Evolutionary conservation across 2,797 vertebrate species (phyloP).

Genomic region (Macropus fuliginosus): DNA sequence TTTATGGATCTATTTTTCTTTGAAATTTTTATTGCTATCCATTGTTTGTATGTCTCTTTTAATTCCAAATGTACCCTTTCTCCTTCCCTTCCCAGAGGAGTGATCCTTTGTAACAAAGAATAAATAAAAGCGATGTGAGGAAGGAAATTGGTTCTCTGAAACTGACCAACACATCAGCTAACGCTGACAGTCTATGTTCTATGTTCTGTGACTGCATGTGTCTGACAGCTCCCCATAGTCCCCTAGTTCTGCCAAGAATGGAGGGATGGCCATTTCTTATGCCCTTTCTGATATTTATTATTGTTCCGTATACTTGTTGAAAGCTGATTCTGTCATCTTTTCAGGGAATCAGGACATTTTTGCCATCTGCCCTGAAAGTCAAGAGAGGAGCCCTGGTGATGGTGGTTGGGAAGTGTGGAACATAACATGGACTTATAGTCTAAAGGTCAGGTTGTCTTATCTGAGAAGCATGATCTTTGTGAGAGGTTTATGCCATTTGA

Average conservation of each 20-base stretch:
- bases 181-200: not conserved
- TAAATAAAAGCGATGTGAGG: not conserved
- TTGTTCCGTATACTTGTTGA: not conserved
- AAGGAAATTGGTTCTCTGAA: not conserved
- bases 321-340: not conserved
- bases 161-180: not conserved
- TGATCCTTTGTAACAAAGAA: not conserved
- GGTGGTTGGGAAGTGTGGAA: not conserved
- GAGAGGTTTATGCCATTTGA: not conserved
- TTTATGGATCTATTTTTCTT: conserved; percentile 29
- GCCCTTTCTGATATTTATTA: not conserved
- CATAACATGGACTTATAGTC: not conserved
- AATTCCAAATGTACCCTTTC: not conserved
- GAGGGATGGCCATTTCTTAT: not conserved
- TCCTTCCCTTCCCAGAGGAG: not conserved
- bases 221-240: not conserved
- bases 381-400: not conserved
- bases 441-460: not conserved
- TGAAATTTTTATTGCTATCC: not conserved
- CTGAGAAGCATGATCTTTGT: not conserved
- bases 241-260: not conserved
- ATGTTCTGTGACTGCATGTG: not conserved
- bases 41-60: conserved; percentile 15
- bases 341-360: not conserved
- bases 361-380: not conserved